phyloP scores from a whole-genome alignment of 2,888 invertebrate genomes.

The Lochmaea capreae region DNA sequence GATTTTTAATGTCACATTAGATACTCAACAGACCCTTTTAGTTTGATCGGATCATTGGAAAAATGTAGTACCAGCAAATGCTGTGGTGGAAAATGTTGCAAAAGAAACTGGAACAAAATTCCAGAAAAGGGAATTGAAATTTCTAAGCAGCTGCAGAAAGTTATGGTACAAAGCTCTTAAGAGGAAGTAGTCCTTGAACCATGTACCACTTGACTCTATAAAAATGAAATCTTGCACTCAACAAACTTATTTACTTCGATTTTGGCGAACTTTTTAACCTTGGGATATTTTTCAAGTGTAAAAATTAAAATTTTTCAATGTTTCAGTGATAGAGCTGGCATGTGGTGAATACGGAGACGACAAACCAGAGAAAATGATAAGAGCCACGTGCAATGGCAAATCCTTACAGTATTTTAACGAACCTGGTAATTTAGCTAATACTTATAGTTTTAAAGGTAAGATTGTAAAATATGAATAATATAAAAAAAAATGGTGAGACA shows the following conservation, averaged over 20 bases:
- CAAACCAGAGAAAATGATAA: conserved; percentile 75
- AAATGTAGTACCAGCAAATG: no score
- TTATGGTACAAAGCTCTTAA: background rate
- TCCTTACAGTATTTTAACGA: conserved; percentile 77
- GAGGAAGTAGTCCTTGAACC: no score
- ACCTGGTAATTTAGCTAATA: conserved; percentile 55
- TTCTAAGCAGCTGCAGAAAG: no score
- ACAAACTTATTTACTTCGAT: no score
- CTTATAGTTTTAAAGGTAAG: conserved; percentile 23
- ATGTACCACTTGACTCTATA: background rate
- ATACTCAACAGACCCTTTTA: no score
- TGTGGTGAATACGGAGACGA: conserved; percentile 92
- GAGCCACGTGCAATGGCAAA: conserved; percentile 78
- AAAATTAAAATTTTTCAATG: background rate
- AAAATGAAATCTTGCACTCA: no score
- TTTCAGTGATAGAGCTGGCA: conserved; percentile 89
- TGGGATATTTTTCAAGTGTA: no score
- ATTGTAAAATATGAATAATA: conserved; percentile 19
- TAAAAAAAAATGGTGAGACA: background rate
- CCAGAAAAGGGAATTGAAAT: no score
- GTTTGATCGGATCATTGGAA: no score
- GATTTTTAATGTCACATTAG: no score
- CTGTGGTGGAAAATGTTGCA: background rate
- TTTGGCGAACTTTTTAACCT: no score
- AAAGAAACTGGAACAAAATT: background rate